Conservation (phyloP, 2,797 vertebrate genomes). For the Sciurus vulgaris region DNA sequence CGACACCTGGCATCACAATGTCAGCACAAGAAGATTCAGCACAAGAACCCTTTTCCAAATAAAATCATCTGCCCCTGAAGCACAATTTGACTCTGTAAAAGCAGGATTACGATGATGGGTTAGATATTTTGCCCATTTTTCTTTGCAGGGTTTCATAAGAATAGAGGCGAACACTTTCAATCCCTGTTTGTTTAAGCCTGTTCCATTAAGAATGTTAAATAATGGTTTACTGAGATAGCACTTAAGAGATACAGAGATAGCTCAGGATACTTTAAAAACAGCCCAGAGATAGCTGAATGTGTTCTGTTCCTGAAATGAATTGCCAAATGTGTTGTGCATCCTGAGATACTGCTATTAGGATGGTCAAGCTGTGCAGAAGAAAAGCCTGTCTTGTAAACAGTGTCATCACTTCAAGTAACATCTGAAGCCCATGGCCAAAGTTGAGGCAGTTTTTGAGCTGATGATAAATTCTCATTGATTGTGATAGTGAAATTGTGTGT, state of each 20-base stretch:
- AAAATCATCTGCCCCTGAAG: slow-evolving; percentile 1
- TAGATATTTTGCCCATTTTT: neutral
- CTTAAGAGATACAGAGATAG: neutral
- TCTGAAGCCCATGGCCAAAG: slow-evolving; percentile 10
- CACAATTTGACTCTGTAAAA: neutral
- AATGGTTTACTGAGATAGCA: neutral
- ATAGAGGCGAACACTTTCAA: neutral
- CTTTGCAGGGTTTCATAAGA: neutral
- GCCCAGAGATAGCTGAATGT: neutral
- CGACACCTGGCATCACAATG: neutral
- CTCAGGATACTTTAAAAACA: neutral
- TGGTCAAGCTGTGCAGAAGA: neutral
- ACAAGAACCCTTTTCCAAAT: neutral
- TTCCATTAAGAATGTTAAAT: slow-evolving; percentile 18
- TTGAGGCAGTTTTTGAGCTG: slow-evolving; percentile 9
- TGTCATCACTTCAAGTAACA: neutral
- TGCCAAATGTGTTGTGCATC: neutral
- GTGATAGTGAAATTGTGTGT: neutral
- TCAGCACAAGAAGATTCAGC: neutral
- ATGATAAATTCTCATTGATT: neutral
- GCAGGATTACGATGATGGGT: neutral
- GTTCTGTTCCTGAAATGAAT: slow-evolving; percentile 44
- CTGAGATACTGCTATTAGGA: slow-evolving; percentile 15
- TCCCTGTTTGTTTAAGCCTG: neutral
- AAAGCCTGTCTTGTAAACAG: neutral